phyloP scores from a whole-genome alignment of 2,888 invertebrate genomes.

The Colostygia pectinataria region DNA sequence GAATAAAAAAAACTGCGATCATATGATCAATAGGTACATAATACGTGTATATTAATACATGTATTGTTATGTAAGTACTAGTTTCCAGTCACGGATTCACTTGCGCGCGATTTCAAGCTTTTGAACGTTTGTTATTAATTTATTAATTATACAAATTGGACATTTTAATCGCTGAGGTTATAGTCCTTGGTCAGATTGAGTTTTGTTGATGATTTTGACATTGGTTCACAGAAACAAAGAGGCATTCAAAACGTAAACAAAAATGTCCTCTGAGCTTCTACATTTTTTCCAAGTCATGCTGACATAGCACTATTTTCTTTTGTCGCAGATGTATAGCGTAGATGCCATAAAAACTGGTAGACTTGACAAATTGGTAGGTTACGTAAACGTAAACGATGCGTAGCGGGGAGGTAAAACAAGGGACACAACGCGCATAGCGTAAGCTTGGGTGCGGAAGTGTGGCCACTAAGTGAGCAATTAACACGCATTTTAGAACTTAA shows the following conservation, averaged over 20 bases:
- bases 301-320: conserved; percentile 16
- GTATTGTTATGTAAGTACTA: too few species aligned
- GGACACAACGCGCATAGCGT: conserved; percentile 37
- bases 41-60: too few species aligned
- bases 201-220: too few species aligned
- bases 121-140: too few species aligned
- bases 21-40: too few species aligned
- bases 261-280: conserved; percentile 9
- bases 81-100: too few species aligned
- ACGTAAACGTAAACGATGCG: conserved; percentile 49
- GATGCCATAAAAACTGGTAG: conserved; percentile 29
- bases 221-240: background rate
- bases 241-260: background rate
- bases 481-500: background rate
- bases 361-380: conserved; percentile 34
- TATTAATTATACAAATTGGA: too few species aligned
- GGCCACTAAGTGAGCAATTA: conserved; percentile 3
- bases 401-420: conserved; percentile 48
- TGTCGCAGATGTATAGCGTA: conserved; percentile 20
- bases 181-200: too few species aligned
- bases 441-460: conserved; percentile 11
- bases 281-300: conserved; percentile 21
- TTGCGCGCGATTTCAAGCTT: too few species aligned
- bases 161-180: too few species aligned
- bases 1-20: too few species aligned